Percentiles rank a stretch among this genome's conserved stretches.
phyloP scores from a whole-genome alignment of 1,140 invertebrate species.

The Drosophila nikananu region DNA sequence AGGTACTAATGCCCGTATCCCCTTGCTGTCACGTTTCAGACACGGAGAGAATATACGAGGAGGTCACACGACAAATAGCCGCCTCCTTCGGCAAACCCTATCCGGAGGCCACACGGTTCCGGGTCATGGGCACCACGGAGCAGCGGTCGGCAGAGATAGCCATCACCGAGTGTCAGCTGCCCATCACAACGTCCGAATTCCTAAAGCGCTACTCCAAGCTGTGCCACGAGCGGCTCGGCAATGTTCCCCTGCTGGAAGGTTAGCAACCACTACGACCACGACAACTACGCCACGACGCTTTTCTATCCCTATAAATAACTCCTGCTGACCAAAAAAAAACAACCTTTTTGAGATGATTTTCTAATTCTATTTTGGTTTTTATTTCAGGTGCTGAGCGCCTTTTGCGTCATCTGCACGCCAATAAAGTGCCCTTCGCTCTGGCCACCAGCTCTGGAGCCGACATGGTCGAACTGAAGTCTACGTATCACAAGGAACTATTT shows the following conservation, averaged over 20 bases:
- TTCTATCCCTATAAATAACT: constrained; percentile 8
- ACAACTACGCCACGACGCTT: constrained; percentile 25
- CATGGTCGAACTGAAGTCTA: constrained; percentile 93
- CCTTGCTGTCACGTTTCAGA: constrained; percentile 50
- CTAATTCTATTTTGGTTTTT: constrained; percentile 30
- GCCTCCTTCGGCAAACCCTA: constrained; percentile 32
- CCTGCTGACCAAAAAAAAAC: neutral
- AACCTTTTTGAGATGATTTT: too few relatives aligned
- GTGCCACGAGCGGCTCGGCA: constrained; percentile 20
- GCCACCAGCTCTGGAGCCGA: constrained; percentile 94
- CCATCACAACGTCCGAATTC: constrained; percentile 20
- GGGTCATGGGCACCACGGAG: constrained; percentile 49
- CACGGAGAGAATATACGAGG: constrained; percentile 43
- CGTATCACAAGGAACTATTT: constrained; percentile 90
- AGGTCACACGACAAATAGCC: constrained; percentile 44
- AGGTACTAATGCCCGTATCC: constrained; percentile 87
- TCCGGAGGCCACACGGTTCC: constrained; percentile 32
- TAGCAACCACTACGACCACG: constrained; percentile 49
- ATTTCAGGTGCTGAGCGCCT: constrained; percentile 92
- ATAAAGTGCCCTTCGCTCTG: constrained; percentile 93
- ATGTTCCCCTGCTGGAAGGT: constrained; percentile 81
- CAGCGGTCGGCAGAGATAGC: constrained; percentile 90
- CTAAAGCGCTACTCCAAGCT: constrained; percentile 15
- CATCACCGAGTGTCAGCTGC: constrained; percentile 85
- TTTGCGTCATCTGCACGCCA: constrained; percentile 91